Percentiles rank a stretch among this genome's conserved stretches.
Evolutionary conservation across 2,797 vertebrate species (phyloP).

Genomic region (Paguma larvata): DNA sequence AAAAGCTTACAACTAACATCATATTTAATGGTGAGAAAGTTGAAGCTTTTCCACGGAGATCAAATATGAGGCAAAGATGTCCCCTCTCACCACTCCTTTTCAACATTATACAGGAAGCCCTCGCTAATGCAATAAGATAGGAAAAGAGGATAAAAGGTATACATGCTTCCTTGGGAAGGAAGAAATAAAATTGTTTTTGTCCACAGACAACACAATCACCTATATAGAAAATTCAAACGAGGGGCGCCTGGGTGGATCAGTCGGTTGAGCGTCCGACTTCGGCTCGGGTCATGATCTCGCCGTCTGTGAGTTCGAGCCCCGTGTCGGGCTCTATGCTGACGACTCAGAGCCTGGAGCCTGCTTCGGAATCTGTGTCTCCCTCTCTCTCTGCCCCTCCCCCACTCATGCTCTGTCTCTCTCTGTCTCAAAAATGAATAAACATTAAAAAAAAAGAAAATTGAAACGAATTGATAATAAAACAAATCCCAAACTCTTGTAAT

Average conservation of each 20-base stretch:
- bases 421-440: no score
- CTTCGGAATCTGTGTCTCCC: no score
- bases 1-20: background rate
- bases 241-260: no score
- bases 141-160: background rate
- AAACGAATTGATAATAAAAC: background rate
- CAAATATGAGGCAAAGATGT: background rate
- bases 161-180: background rate
- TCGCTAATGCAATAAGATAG: background rate
- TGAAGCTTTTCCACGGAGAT: background rate
- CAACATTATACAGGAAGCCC: background rate
- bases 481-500: background rate
- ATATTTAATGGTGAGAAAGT: background rate
- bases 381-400: no score
- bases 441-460: no score
- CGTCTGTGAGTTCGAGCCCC: no score
- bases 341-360: no score
- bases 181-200: background rate
- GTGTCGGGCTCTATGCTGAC: no score
- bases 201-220: background rate
- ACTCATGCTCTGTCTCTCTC: no score
- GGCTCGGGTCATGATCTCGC: no score
- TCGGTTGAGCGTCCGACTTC: no score
- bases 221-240: background rate
- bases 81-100: background rate